Evolutionary conservation across 2,888 invertebrate species (phyloP).

Genomic region (Maniola hyperantus): DNA sequence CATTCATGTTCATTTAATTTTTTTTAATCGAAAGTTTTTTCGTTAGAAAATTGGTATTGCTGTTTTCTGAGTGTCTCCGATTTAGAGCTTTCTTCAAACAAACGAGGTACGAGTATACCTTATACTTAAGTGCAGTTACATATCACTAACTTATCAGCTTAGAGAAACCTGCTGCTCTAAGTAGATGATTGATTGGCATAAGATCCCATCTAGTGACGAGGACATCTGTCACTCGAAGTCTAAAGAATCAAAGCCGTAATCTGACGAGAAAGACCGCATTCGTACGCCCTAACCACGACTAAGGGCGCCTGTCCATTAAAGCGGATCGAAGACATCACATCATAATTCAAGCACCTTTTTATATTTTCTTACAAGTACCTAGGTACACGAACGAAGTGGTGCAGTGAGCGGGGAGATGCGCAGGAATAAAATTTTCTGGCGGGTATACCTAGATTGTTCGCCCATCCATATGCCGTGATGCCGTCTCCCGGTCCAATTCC

Average conservation of each 20-base stretch:
- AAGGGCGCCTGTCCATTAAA: background rate
- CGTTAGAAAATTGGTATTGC: no score
- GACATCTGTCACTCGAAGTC: conserved; percentile 11
- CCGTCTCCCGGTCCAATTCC: no score
- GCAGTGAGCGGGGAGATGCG: no score
- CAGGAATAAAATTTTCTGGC: no score
- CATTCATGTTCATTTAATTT: no score
- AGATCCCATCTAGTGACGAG: conserved; percentile 1
- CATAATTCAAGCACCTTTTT: no score
- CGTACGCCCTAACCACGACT: no score
- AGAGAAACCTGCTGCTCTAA: background rate
- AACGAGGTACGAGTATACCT: background rate
- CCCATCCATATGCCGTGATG: no score
- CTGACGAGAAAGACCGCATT: background rate
- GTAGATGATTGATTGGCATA: conserved; percentile 10
- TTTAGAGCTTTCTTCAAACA: background rate
- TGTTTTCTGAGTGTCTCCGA: background rate
- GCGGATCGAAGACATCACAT: background rate
- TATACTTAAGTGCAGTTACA: background rate
- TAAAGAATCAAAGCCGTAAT: background rate
- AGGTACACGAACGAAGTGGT: no score
- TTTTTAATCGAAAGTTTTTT: no score
- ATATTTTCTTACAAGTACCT: no score
- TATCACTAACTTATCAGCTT: background rate
- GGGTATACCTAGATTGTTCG: no score